A percentile compares a stretch with the other conserved stretches of the same genome.
Evolutionary conservation across 2,797 vertebrate genomes (phyloP).

Genomic region (Enteromius fasciolatus): DNA sequence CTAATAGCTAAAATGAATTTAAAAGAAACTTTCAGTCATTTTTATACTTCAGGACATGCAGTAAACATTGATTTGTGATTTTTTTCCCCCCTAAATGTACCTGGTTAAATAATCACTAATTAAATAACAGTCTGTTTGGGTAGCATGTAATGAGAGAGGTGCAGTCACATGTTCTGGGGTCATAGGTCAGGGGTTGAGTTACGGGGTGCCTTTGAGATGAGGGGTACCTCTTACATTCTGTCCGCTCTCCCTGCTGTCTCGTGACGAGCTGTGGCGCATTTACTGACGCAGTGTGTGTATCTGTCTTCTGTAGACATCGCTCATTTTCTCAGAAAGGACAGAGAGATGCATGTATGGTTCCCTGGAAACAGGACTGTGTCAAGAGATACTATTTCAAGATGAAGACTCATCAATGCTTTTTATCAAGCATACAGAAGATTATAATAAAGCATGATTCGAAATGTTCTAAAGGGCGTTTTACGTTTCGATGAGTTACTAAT

Average conservation of each 20-base stretch:
- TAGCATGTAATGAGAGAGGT: constrained; percentile 9
- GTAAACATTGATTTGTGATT: not conserved
- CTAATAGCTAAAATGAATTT: too few species aligned
- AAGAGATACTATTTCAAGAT: not conserved
- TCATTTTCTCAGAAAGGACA: constrained; percentile 10
- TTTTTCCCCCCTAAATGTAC: not conserved
- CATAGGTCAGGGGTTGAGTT: constrained; percentile 31
- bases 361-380: not conserved
- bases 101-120: not conserved
- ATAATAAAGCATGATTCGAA: not conserved
- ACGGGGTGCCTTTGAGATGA: not conserved
- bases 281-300: not conserved
- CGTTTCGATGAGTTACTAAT: not conserved
- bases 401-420: not conserved
- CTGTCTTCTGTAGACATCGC: not conserved
- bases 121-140: not conserved
- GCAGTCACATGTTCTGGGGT: constrained; percentile 1
- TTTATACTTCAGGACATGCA: not conserved
- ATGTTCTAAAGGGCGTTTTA: not conserved
- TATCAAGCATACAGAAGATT: not conserved
- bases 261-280: constrained; percentile 20
- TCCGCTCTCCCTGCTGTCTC: not conserved
- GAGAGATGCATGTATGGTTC: not conserved
- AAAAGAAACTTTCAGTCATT: too few species aligned
- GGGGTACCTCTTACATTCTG: constrained; percentile 5